Evolutionary conservation across 2,797 vertebrate species (phyloP).

Genomic region (Platalea minor): DNA sequence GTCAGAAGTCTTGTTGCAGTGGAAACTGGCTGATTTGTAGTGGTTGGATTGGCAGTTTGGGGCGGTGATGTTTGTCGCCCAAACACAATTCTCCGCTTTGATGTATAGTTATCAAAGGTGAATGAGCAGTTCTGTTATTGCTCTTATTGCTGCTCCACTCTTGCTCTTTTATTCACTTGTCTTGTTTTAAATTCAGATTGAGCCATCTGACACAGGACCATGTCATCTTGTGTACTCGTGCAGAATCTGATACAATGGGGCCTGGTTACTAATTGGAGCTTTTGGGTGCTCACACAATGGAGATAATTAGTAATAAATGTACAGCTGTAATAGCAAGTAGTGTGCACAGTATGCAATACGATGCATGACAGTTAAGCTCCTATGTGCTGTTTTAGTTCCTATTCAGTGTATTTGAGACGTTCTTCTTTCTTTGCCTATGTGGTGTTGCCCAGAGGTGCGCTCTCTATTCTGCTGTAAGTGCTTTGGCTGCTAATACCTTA

Average conservation of each 20-base stretch:
- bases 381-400: background rate
- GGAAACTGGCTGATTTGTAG: background rate
- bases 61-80: background rate
- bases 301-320: conserved; percentile 21
- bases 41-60: background rate
- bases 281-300: background rate
- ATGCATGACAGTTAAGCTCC: background rate
- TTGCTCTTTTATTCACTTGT: background rate
- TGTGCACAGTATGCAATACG: background rate
- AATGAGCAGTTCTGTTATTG: background rate
- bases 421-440: background rate
- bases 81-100: background rate
- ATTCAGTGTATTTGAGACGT: background rate
- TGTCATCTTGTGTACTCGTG: background rate
- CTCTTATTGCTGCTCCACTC: background rate
- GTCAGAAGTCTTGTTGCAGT: background rate
- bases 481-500: background rate
- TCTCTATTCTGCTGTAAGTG: background rate
- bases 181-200: background rate
- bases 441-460: background rate
- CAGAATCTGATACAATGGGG: background rate
- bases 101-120: background rate
- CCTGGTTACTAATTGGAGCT: conserved; percentile 9
- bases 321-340: background rate
- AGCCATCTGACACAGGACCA: background rate